A percentile compares a stretch with the other conserved stretches of the same genome.
Evolutionary conservation across 2,888 invertebrate genomes (phyloP).

Genomic region (Hofmannophila pseudospretella): DNA sequence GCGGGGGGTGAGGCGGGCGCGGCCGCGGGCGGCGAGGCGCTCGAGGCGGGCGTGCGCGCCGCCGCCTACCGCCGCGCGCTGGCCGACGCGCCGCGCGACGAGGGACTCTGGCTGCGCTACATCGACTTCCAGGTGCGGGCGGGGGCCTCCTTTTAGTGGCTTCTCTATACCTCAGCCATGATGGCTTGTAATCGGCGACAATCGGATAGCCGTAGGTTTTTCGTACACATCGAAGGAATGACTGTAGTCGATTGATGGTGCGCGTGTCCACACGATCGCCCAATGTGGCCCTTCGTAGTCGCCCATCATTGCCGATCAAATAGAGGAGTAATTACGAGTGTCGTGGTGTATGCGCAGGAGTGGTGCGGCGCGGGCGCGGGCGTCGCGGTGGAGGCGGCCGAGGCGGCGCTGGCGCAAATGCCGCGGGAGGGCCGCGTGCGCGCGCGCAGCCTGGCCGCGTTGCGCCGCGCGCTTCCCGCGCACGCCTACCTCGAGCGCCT

Average conservation of each 20-base stretch:
- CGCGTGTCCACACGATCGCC: too few relatives aligned
- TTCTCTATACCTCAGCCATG: too few relatives aligned
- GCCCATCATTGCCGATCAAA: too few relatives aligned
- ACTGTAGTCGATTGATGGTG: too few relatives aligned
- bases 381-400: conserved; percentile 21
- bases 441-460: conserved; percentile 7
- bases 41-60: conserved; percentile 30
- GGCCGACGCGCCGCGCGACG: conserved; percentile 33
- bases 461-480: conserved; percentile 5
- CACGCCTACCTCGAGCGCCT: conserved; percentile 2
- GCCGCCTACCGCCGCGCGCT: conserved; percentile 37
- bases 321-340: too few relatives aligned
- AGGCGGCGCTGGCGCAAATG: conserved; percentile 19
- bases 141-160: not conserved
- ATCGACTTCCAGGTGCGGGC: conserved; percentile 44
- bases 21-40: conserved; percentile 15
- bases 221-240: too few relatives aligned
- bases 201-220: too few relatives aligned
- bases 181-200: too few relatives aligned
- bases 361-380: conserved; percentile 21
- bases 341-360: conserved; percentile 29
- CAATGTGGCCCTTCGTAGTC: too few relatives aligned
- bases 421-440: conserved; percentile 10
- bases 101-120: conserved; percentile 44
- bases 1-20: conserved; percentile 12